A percentile compares a stretch with the other conserved stretches of the same genome.
phyloP scores from a whole-genome alignment of 2,888 invertebrate species.

The Ischnus inquisitorius region DNA sequence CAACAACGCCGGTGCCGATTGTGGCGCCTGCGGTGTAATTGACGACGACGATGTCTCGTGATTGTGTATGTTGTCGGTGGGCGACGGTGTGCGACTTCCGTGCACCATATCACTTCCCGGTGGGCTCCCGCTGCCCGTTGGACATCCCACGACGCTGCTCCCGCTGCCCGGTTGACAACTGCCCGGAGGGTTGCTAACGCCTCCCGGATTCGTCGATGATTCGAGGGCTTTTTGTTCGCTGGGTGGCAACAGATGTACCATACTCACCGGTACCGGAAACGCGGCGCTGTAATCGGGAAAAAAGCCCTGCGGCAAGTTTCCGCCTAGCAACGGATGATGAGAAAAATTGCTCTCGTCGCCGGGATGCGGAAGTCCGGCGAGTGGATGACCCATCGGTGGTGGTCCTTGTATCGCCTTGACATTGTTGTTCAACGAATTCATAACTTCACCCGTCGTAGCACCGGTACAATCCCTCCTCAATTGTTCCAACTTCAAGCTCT shows the following conservation, averaged over 20 bases:
- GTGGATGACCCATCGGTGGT: constrained; percentile 78
- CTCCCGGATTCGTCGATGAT: constrained; percentile 87
- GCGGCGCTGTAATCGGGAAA: constrained; percentile 93
- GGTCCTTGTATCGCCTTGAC: constrained; percentile 86
- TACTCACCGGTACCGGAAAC: constrained; percentile 94
- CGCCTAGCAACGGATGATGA: constrained; percentile 81
- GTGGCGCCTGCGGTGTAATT: constrained; percentile 87
- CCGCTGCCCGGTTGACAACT: constrained; percentile 88
- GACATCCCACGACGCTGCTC: constrained; percentile 85
- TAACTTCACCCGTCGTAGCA: constrained; percentile 91
- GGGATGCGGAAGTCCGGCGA: constrained; percentile 79
- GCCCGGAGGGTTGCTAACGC: constrained; percentile 83
- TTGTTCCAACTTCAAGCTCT: constrained; percentile 95
- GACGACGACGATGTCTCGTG: constrained; percentile 73
- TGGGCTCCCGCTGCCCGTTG: constrained; percentile 66
- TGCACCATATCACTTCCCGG: constrained; percentile 68
- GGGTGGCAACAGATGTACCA: constrained; percentile 94
- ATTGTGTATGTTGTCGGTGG: constrained; percentile 75
- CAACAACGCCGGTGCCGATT: constrained; percentile 89
- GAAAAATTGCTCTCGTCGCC: constrained; percentile 78
- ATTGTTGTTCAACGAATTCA: constrained; percentile 86
- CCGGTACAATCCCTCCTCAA: constrained; percentile 95
- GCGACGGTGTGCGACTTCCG: constrained; percentile 80
- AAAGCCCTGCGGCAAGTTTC: constrained; percentile 90
- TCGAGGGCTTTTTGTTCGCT: constrained; percentile 91